These are phyloP conservation scores for Carassius gibelio DNA, from an alignment of 2,113 vertebrate genomes.

Conservation along the genomic window DNA sequence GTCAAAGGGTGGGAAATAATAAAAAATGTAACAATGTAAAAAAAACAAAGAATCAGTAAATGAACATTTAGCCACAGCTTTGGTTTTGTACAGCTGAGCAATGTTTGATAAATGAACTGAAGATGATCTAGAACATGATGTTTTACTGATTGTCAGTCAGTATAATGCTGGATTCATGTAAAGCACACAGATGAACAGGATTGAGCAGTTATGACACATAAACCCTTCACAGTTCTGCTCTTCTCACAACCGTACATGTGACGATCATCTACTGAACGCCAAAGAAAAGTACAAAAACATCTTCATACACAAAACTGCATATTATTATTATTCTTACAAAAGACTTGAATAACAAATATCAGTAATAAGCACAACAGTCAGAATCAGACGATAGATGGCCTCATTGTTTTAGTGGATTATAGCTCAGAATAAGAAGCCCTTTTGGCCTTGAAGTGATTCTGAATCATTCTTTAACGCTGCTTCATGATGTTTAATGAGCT, in stretches of 20 bases:
- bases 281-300: background rate
- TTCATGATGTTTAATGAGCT: background rate
- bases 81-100: background rate
- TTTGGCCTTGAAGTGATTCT: background rate
- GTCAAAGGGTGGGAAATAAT: background rate
- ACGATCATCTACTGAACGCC: background rate
- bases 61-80: background rate
- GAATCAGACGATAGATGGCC: background rate
- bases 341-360: background rate
- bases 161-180: background rate
- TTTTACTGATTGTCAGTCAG: background rate
- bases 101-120: background rate
- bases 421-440: background rate
- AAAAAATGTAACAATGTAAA: background rate
- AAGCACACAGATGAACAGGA: background rate
- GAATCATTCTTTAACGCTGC: background rate
- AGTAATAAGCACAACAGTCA: background rate
- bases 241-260: background rate
- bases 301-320: background rate
- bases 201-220: background rate
- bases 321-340: constrained; percentile 6
- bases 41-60: background rate
- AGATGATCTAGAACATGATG: background rate
- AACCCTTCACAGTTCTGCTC: background rate
- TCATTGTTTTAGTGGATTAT: background rate